Evolutionary conservation across 2,888 invertebrate species (phyloP), one percentile per base, ranked within the genome.

Genomic region (Aricia artaxerxes): DNA sequence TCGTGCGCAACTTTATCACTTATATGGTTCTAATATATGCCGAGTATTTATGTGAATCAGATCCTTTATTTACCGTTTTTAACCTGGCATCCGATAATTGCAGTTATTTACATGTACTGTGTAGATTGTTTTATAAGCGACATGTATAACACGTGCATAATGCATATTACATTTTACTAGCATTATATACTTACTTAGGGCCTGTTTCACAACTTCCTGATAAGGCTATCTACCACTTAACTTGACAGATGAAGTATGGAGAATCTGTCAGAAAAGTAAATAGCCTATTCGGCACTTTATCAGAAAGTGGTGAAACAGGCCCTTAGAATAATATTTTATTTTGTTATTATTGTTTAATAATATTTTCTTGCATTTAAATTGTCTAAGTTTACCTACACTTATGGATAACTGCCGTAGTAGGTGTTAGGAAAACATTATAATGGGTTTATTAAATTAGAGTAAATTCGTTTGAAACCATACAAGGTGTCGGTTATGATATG

Each of bases 21-120:
- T 76, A 76, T 38, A 76, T 35, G 76, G 76, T 38, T 57, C 31
- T 75, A 75, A 75, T 76, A 16, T 57, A 24, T 24, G 49, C 35
- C 2, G 16, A 31, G 76, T 53, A 76, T 76, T 76, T 76, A 16
- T 16, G 6, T 76, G 57, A 76, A 76, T 35, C 76, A 76, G 31
- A 35, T 57, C 31, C 24, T 49, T 31, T 75, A 44, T 75, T 40
- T 44, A 7, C n/a, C n/a, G 44, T 73, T 44, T 73, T 44, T 24
- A 76, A 4, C 16, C 53, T 76, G 53, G 76, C 16, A 49, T 76
- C 2, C 44, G 44, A 13, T 69, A 69, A 69, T 69, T 49, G 4
- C 44, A 31, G 16, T 13, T 53, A 53, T 57, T 49, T 35, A 57
- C 6, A 44, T 24, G 4, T 16, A 16, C 13, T 6, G 3, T 13